Percentiles rank a stretch among this genome's conserved stretches.
Evolutionary conservation across 2,888 invertebrate species (phyloP).

Genomic region (Dermolepida albohirtum): DNA sequence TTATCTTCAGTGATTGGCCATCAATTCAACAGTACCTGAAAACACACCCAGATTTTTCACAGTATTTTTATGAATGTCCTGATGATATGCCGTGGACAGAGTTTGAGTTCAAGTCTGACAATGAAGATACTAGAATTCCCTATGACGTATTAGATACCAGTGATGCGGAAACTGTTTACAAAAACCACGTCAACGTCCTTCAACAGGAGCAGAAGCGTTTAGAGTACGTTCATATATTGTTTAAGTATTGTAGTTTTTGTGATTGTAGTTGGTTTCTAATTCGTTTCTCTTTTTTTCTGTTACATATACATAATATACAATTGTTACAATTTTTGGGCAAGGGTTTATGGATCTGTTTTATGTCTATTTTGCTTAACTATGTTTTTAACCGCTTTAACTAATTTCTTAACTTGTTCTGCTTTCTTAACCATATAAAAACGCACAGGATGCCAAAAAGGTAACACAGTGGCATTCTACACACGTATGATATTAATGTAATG

Average conservation of each 20-base stretch:
- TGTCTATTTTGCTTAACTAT: conserved; percentile 41
- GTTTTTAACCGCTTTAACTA: conserved; percentile 37
- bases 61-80: conserved; percentile 89
- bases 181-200: conserved; percentile 89
- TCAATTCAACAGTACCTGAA: conserved; percentile 87
- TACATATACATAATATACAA: too few relatives aligned
- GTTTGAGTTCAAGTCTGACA: conserved; percentile 73
- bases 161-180: conserved; percentile 93
- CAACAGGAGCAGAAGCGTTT: conserved; percentile 92
- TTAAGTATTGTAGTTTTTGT: conserved; percentile 17
- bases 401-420: conserved; percentile 42
- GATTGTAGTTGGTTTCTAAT: conserved; percentile 22
- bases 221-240: conserved; percentile 75
- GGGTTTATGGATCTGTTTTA: conserved; percentile 41
- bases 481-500: conserved; percentile 32
- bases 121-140: conserved; percentile 84
- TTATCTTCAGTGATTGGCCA: conserved; percentile 81
- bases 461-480: conserved; percentile 18
- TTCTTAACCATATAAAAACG: conserved; percentile 32
- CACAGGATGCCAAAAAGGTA: conserved; percentile 56
- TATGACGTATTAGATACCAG: conserved; percentile 91
- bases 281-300: conserved; percentile 1
- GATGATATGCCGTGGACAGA: conserved; percentile 84
- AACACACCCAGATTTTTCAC: conserved; percentile 92
- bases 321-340: conserved; percentile 6